Base-by-base conservation (phyloP, 1,140 invertebrate species). In the Grapholita molesta region DNA sequence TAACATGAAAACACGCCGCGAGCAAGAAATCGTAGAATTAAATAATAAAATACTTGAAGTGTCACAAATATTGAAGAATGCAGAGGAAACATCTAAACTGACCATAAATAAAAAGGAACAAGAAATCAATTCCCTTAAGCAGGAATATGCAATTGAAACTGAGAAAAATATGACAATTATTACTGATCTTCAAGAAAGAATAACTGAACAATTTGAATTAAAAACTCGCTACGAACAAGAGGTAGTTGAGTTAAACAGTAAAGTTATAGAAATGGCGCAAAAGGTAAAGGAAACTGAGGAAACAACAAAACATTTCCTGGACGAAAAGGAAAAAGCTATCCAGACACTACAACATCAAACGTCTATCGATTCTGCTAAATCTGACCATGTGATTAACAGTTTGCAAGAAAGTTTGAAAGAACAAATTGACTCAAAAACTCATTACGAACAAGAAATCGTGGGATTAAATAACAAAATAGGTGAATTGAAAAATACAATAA, bases 391-490 rank as follows among this genome's bases (percentile, higher is more conserved):
- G 7, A 30, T 30, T 30, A 30, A 30, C 3, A 30, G 7, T 30
- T 30, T 30, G 28, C 85, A 90, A 72, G 82, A 86, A 68, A 85
- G 86, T 72, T 78, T 87, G 52, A 79, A 86, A 66, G 73, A 83
- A 24, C 84, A 87, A 71, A 84, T 85, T 70, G 70, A 70, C 64
- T 67, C 88, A 11, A 84, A 80, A 77, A 32, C 52, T 1, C 71
- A 78, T 24, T 85, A 69, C 38, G 76, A 81, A 68, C 68, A 88
- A 69, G 38, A 42, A 5, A 42, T 15, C 0, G 12, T 15, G 6
- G 5, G 15, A 42, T 12, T 42, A 18, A 42, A 42, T 12, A 42
- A 5, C 15, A 42, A 5, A 4, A 18, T 42, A 42, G 2, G n/a
- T 15, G 15, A 42, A 15, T 7, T 42, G n/a, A 42, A 12, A n/a